These are phyloP conservation scores for Gobio occitaniae DNA, from an alignment of 2,797 vertebrate genomes.

Conservation along the genomic window DNA sequence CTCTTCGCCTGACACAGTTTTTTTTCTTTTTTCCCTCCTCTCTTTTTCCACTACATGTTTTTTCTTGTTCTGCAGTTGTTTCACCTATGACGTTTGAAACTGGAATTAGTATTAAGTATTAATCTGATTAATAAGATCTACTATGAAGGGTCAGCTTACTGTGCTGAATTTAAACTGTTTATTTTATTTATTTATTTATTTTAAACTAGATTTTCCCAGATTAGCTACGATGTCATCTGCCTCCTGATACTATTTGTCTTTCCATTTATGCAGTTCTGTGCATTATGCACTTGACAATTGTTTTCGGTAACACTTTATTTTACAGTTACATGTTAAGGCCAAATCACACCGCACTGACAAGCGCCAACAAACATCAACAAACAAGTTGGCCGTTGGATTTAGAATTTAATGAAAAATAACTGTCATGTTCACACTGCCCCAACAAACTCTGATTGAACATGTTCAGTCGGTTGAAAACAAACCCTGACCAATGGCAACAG, in stretches of 20 bases:
- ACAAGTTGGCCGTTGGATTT: no score
- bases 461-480: no score
- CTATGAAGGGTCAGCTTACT: slow-evolving; percentile 60
- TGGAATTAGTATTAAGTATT: slow-evolving; percentile 72
- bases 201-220: not conserved
- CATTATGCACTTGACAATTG: not conserved
- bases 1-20: slow-evolving; percentile 80
- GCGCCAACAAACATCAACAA: no score
- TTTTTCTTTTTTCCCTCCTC: slow-evolving; percentile 60
- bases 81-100: slow-evolving; percentile 73
- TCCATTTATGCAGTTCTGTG: not conserved
- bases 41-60: slow-evolving; percentile 51
- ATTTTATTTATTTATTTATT: slow-evolving; percentile 16
- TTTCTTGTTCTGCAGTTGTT: slow-evolving; percentile 74
- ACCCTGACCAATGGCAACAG: no score
- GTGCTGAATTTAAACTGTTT: slow-evolving; percentile 26
- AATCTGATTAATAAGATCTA: slow-evolving; percentile 77
- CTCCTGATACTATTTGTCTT: not conserved
- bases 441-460: no score
- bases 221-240: not conserved
- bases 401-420: no score
- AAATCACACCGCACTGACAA: no score
- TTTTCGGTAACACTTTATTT: not conserved
- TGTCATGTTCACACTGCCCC: no score
- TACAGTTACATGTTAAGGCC: not conserved